phyloP scores from a whole-genome alignment of 2,113 vertebrate species.

The Parus major region DNA sequence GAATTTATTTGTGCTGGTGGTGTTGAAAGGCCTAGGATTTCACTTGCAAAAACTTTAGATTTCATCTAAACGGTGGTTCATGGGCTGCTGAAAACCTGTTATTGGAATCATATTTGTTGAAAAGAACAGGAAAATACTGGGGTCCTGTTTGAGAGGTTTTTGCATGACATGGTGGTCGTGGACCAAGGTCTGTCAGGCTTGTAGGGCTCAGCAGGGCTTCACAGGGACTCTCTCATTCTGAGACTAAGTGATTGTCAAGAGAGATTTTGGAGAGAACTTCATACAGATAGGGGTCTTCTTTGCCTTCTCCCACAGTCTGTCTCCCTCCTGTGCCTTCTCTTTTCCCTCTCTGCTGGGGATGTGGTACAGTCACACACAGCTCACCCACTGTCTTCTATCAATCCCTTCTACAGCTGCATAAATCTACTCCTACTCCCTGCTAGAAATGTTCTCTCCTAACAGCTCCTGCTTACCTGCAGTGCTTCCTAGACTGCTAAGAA shows the following conservation, averaged over 20 bases:
- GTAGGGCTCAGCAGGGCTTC: background rate
- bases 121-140: background rate
- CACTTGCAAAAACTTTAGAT: constrained; percentile 1
- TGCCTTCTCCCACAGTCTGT: background rate
- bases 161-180: background rate
- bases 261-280: background rate
- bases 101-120: background rate
- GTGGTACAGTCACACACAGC: background rate
- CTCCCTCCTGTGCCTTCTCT: background rate
- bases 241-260: background rate
- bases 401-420: constrained; percentile 37
- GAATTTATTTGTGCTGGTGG: background rate
- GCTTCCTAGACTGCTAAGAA: background rate
- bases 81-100: constrained; percentile 14
- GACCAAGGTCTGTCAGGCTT: background rate
- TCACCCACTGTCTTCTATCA: constrained; percentile 36
- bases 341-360: background rate
- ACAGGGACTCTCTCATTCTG: background rate
- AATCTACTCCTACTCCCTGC: constrained; percentile 51
- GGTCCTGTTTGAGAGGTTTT: background rate
- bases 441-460: constrained; percentile 29
- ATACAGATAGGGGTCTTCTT: background rate
- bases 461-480: constrained; percentile 25
- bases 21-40: background rate
- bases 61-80: background rate